Evolutionary conservation across 1,140 invertebrate species (phyloP), one percentile per base, ranked within the genome.

Genomic region (Zophobas morio): DNA sequence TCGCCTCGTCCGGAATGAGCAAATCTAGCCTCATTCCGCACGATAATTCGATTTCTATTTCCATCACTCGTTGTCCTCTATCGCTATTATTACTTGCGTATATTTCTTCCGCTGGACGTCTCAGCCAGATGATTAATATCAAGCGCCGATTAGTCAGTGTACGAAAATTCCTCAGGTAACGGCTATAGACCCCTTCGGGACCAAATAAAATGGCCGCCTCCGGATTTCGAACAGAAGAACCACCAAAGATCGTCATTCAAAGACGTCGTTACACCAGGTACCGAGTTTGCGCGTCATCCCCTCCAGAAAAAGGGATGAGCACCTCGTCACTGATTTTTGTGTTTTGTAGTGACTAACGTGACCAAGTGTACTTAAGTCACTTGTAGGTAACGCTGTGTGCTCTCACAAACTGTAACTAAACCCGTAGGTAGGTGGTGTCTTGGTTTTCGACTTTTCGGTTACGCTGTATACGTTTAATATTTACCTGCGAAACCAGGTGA

Each of bases 221-320:
- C 78, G 75, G 80, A 82, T 51, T 74, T 81, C 81, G 83, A 82
- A 54, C 75, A 82, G 73, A 81, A 80, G 77, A 80, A 76, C 56
- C 79, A 74, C 47, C 78, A 80, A 72, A 79, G 82, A 79, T 80
- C 81, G 66, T 53, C 79, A 57, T 84, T 84, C 79, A 81, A 80
- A 81, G 84, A 85, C 80, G 81, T 83, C 73, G 82, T 84, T 42
- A 77, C 78, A 66, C 80, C 82, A 83, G 83, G 82, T 84, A 83
- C 34, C 57, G 40, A 79, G 63, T 74, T 63, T 79, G 77, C 74
- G 74, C 77, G 56, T 70, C 36, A 56, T 66, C 60, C 37, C 53
- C 36, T 42, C 70, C 20, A 51, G 6, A 51, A 4, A 6, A 5
- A 66, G 54, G 54, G 54, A 35, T 57, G 54, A 57, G 54, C 54